Conservation (phyloP, 1,140 invertebrate genomes). For the Drosophila ironensis region DNA sequence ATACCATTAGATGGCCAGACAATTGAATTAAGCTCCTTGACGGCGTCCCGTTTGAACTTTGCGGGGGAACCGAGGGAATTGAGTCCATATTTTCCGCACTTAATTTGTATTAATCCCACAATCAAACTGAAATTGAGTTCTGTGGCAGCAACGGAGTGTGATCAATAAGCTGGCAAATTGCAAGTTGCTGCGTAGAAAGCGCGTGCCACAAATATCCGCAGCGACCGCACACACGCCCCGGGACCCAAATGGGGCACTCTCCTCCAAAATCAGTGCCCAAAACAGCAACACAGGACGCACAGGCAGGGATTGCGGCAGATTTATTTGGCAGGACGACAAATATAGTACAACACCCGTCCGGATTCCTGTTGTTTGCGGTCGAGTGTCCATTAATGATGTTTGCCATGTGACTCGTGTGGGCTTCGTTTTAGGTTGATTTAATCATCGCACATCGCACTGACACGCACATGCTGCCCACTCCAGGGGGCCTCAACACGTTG, state of each 20-base stretch:
- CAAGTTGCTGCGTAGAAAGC: slow-evolving; percentile 24
- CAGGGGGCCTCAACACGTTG: not conserved
- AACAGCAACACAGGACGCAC: slow-evolving; percentile 1
- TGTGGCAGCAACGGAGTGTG: slow-evolving; percentile 15
- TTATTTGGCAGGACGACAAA: slow-evolving; percentile 4
- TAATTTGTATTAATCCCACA: slow-evolving; percentile 47
- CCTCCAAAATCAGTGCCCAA: slow-evolving; percentile 18
- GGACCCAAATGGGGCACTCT: not conserved
- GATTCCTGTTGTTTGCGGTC: slow-evolving; percentile 1
- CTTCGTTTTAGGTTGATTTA: slow-evolving; percentile 19
- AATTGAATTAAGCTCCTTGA: not conserved
- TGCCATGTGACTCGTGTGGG: slow-evolving; percentile 23
- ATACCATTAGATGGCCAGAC: too few relatives aligned
- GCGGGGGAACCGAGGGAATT: too few relatives aligned
- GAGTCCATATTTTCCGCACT: slow-evolving; percentile 4
- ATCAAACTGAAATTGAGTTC: slow-evolving; percentile 23
- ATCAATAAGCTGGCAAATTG: slow-evolving; percentile 19
- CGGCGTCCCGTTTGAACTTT: not conserved
- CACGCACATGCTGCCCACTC: not conserved
- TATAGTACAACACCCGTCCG: not conserved
- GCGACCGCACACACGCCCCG: slow-evolving; percentile 10
- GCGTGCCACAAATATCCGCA: slow-evolving; percentile 35
- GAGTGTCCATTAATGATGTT: slow-evolving; percentile 48
- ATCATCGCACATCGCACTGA: slow-evolving; percentile 18
- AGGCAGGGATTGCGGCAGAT: slow-evolving; percentile 8